Evolutionary conservation across 2,797 vertebrate genomes (phyloP).

Genomic region (Sebastes diaconus): DNA sequence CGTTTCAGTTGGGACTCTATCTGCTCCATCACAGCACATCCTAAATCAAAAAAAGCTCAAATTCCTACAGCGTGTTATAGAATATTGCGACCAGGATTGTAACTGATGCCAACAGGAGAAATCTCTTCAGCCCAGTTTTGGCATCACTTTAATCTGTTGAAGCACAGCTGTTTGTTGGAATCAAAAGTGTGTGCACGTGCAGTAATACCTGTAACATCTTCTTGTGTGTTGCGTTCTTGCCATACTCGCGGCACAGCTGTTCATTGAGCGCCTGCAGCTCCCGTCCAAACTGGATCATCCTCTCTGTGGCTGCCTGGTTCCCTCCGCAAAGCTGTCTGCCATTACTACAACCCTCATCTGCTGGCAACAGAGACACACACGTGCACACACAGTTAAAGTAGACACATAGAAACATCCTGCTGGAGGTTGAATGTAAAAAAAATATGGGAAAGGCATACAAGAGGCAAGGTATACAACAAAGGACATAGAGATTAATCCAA

Average conservation of each 20-base stretch:
- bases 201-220: conserved; percentile 94
- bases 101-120: conserved; percentile 15
- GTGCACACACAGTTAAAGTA: neutral
- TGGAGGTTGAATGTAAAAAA: neutral
- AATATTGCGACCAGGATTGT: neutral
- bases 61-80: neutral
- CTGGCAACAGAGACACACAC: neutral
- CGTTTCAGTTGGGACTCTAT: neutral
- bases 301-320: conserved; percentile 95
- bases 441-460: neutral
- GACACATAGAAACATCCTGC: neutral
- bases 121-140: conserved; percentile 8
- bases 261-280: conserved; percentile 95
- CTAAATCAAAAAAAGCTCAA: conserved; percentile 3
- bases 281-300: conserved; percentile 98
- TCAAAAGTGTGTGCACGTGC: neutral
- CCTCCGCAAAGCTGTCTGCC: conserved; percentile 94
- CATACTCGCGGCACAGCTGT: conserved; percentile 92
- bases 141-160: neutral
- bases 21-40: neutral
- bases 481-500: neutral
- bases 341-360: conserved; percentile 89
- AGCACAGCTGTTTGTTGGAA: conserved; percentile 10
- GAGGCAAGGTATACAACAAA: neutral
- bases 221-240: conserved; percentile 93